Conservation (phyloP, 2,113 vertebrate genomes). For the Cnemophilus loriae region DNA sequence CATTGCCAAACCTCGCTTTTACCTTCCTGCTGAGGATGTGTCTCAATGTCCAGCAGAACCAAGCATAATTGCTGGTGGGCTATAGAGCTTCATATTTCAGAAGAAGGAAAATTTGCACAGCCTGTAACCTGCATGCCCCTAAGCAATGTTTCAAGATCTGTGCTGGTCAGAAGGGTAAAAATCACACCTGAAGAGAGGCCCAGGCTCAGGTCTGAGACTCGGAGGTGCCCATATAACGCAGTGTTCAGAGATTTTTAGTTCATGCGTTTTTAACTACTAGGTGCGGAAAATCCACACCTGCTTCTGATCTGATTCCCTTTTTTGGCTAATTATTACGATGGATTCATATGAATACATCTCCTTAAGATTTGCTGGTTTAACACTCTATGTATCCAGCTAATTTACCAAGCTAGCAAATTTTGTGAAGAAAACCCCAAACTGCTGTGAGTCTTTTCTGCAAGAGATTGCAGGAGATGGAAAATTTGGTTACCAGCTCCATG, state of each 20-base stretch:
- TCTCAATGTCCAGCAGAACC: not conserved
- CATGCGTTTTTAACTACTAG: not conserved
- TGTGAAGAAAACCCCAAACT: not conserved
- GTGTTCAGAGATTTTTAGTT: not conserved
- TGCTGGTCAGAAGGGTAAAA: not conserved
- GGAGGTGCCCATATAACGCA: accelerated
- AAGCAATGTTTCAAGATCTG: not conserved
- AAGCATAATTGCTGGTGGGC: not conserved
- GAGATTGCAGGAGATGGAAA: not conserved
- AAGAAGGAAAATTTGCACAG: not conserved
- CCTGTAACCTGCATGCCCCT: not conserved
- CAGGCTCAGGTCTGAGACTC: not conserved
- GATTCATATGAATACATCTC: not conserved
- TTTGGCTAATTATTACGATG: not conserved
- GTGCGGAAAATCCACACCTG: not conserved
- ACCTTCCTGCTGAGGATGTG: not conserved
- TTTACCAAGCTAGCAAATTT: not conserved
- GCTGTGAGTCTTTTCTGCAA: not conserved
- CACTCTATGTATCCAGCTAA: not conserved
- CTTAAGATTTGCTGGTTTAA: not conserved
- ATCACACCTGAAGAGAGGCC: not conserved
- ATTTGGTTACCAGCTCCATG: not conserved
- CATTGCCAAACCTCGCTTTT: not conserved
- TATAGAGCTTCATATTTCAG: not conserved
- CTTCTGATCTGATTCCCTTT: not conserved